Conservation (phyloP, 2,888 invertebrate species). For the Mythimna pallens region DNA sequence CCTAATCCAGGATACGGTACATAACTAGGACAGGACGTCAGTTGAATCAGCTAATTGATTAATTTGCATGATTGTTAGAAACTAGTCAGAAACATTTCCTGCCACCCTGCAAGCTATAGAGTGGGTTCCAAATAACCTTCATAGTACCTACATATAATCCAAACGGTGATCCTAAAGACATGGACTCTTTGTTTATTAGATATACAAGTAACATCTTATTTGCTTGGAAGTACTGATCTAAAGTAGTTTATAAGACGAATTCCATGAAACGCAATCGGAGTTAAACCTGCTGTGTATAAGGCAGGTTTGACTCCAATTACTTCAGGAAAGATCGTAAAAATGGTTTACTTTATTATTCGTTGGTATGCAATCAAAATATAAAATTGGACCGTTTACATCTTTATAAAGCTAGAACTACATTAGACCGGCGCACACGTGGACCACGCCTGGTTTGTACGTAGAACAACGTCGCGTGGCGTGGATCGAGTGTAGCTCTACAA, state of each 20-base stretch:
- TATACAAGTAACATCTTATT: slow-evolving; percentile 11
- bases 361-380: background rate
- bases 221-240: slow-evolving; percentile 10
- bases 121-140: too few relatives aligned
- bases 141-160: background rate
- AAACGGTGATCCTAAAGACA: slow-evolving; percentile 1
- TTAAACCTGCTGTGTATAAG: background rate
- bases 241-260: slow-evolving; percentile 14
- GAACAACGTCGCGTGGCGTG: too few relatives aligned
- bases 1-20: too few relatives aligned
- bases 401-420: background rate
- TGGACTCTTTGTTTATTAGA: slow-evolving; percentile 6
- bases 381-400: slow-evolving; percentile 11
- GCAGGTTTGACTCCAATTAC: background rate
- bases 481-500: too few relatives aligned
- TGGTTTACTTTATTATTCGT: background rate
- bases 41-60: background rate
- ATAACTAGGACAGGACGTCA: too few relatives aligned
- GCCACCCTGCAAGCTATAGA: background rate
- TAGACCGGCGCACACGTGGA: too few relatives aligned
- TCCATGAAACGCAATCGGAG: slow-evolving; percentile 19
- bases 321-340: background rate
- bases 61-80: background rate
- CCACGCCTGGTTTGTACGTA: too few relatives aligned
- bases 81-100: background rate